Conservation (phyloP, 2,888 invertebrate species). For the Lithodes maja region DNA sequence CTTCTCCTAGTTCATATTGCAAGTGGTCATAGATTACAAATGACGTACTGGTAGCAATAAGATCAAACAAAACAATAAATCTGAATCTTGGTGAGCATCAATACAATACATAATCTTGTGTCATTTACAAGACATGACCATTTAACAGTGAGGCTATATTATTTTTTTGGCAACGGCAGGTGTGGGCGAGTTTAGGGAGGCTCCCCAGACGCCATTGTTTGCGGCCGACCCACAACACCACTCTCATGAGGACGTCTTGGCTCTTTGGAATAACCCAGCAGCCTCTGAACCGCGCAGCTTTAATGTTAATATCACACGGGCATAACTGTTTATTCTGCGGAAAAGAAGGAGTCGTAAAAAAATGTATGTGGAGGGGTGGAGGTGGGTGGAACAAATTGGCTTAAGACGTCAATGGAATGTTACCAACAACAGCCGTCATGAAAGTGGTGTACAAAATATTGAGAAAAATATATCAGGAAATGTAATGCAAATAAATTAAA, state of each 20-base stretch:
- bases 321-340: conserved; percentile 46
- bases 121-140: too few relatives aligned
- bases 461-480: conserved; percentile 67
- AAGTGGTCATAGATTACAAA: not conserved
- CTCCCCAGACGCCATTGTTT: conserved; percentile 36
- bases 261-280: conserved; percentile 65
- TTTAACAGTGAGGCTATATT: too few relatives aligned
- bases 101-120: too few relatives aligned
- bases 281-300: conserved; percentile 55
- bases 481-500: conserved; percentile 67
- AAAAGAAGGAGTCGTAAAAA: conserved; percentile 17
- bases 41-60: not conserved
- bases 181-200: conserved; percentile 48
- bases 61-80: conserved; percentile 4
- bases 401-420: conserved; percentile 66
- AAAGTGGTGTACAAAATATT: conserved; percentile 64
- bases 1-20: too few relatives aligned
- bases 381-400: conserved; percentile 42
- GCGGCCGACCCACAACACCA: conserved; percentile 64
- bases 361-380: conserved; percentile 4
- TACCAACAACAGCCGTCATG: conserved; percentile 68
- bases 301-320: conserved; percentile 60
- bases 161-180: conserved; percentile 10
- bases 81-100: not conserved
- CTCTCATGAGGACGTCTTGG: conserved; percentile 62